phyloP scores from a whole-genome alignment of 2,888 invertebrate genomes.

The Tenthredo scrophulariae region DNA sequence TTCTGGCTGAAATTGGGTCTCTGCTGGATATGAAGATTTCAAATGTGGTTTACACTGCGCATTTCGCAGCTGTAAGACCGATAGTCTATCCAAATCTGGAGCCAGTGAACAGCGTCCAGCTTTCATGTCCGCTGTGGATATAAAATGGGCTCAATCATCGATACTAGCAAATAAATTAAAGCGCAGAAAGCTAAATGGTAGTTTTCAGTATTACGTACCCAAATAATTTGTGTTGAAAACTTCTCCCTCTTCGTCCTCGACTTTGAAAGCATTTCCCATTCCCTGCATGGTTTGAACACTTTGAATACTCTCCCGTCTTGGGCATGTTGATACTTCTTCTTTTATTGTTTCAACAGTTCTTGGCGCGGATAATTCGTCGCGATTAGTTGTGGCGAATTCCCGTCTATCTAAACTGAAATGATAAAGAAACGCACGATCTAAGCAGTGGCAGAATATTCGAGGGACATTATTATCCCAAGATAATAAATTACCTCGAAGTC shows the following conservation, averaged over 20 bases:
- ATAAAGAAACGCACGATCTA: background rate
- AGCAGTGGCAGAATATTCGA: background rate
- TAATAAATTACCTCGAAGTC: slow-evolving; percentile 64
- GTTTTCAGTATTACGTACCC: slow-evolving; percentile 64
- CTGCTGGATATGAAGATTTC: slow-evolving; percentile 91
- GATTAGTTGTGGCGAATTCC: slow-evolving; percentile 59
- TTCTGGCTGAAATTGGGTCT: slow-evolving; percentile 84
- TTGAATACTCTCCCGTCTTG: slow-evolving; percentile 70
- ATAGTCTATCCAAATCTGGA: slow-evolving; percentile 79
- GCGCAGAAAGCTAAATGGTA: background rate
- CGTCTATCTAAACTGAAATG: slow-evolving; percentile 65
- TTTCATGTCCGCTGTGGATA: slow-evolving; percentile 78
- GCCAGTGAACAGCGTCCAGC: slow-evolving; percentile 79
- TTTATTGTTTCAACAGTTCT: slow-evolving; percentile 65
- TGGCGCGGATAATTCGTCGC: slow-evolving; percentile 13
- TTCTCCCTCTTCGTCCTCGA: slow-evolving; percentile 92
- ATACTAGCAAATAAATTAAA: background rate
- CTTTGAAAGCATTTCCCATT: slow-evolving; percentile 74
- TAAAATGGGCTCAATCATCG: background rate
- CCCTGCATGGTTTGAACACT: slow-evolving; percentile 73
- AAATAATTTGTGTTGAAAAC: slow-evolving; percentile 91
- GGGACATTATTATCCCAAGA: background rate
- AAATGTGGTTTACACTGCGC: slow-evolving; percentile 92
- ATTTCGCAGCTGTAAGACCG: slow-evolving; percentile 89
- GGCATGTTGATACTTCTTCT: slow-evolving; percentile 67